These are phyloP conservation scores for Drosophila monieri DNA, from an alignment of 2,888 invertebrate species.

Conservation along the genomic window DNA sequence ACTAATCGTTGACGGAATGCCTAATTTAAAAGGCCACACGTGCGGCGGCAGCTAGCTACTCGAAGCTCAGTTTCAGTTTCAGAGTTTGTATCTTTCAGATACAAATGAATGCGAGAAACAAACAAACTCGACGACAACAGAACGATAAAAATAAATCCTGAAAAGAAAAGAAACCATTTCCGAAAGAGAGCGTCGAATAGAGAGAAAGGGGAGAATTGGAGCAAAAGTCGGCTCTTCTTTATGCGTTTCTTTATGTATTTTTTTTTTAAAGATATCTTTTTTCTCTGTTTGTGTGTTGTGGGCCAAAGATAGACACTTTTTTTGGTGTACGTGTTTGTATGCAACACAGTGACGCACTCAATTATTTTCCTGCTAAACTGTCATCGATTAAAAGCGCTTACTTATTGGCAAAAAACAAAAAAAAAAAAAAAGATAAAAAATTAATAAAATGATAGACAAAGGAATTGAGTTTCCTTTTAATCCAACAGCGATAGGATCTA, in stretches of 20 bases:
- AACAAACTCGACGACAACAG: constrained; percentile 70
- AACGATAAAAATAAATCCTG: constrained; percentile 81
- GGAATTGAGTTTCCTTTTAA: not conserved
- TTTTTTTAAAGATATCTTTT: constrained; percentile 9
- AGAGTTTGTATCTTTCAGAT: constrained; percentile 10
- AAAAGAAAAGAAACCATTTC: constrained; percentile 33
- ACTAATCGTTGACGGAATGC: constrained; percentile 37
- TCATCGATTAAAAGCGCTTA: constrained; percentile 35
- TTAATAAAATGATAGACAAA: not conserved
- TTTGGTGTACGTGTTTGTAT: constrained; percentile 14
- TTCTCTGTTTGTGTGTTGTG: constrained; percentile 14
- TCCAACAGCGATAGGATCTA: constrained; percentile 25
- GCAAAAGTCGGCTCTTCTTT: constrained; percentile 43
- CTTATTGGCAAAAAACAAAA: constrained; percentile 23
- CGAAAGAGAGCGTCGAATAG: constrained; percentile 32
- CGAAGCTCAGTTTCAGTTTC: constrained; percentile 22
- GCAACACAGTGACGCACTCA: constrained; percentile 40
- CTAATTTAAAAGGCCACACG: constrained; percentile 40
- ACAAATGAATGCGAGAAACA: constrained; percentile 4
- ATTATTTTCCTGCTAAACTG: constrained; percentile 30
- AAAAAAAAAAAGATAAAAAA: not conserved
- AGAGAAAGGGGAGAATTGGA: constrained; percentile 55
- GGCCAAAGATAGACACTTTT: constrained; percentile 36
- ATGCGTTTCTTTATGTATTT: constrained; percentile 39
- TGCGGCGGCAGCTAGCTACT: constrained; percentile 23